Evolutionary conservation across 2,888 invertebrate species (phyloP), one percentile per base, ranked within the genome.

Genomic region (Polydrusus pterygomalis): DNA sequence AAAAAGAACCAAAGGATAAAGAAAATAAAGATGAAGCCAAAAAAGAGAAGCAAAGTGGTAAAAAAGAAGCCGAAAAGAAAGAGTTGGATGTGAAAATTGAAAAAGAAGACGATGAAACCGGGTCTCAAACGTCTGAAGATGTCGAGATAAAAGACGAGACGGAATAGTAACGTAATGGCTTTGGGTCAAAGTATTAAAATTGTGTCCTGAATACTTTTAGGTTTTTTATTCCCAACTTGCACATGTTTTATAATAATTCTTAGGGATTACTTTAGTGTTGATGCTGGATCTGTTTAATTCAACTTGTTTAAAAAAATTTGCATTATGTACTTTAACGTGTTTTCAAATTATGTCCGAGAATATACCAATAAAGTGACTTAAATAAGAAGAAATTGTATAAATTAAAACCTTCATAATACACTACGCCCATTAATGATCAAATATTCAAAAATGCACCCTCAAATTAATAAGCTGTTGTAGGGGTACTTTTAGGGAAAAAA

Each of bases 81-180:
- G 30, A 30, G 13, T 38, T 63, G 30, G 45, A 49, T 18, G 17
- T 20, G 20, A 56, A 56, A 56, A 15, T 30, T 34, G 54, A 38
- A 40, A 56, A 68, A 15, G 56, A 56, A 17, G 18, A 67, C 38
- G 17, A n/a, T 54, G 56, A 60, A 60, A 56, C 34, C 8, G 34
- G 15, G n/a, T 38, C 51, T 2, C 38, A 75, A 10, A 75, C 70
- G 34, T 63, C 45, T 20, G 65, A 58, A 34, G 51, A 64, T 43
- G 63, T 70, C 45, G 68, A 77, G 13, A 68, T 56, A 65, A 51
- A 15, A 9, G 76, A 78, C 30, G 73, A 76, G 17, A 74, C 71
- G 9, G 73, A 74, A 2, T 64, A 64, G 13, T 30, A 7, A 47
- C n/a, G n/a, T 43, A 13, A n/a, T 43, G 6, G 49, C 18, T 49